phyloP scores from a whole-genome alignment of 2,888 invertebrate species.

The Tethea ocularis region DNA sequence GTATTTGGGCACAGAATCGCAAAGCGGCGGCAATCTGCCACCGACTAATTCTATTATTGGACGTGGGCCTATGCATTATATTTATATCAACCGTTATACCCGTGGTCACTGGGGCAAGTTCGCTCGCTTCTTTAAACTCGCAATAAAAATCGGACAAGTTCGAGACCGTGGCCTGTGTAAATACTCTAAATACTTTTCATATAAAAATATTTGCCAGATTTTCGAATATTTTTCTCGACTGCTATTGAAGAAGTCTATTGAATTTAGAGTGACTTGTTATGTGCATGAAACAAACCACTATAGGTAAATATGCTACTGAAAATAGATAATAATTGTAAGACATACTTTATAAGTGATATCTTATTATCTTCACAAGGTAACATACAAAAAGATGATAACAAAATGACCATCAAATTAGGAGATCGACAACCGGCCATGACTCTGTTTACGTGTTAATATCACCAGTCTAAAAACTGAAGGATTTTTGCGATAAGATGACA shows the following conservation, averaged over 20 bases:
- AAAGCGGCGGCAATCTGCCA: conserved; percentile 52
- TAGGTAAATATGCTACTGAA: not conserved
- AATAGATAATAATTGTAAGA: not conserved
- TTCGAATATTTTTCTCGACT: not conserved
- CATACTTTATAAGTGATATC: conserved; percentile 27
- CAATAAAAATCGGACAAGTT: conserved; percentile 79
- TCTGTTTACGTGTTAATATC: conserved; percentile 65
- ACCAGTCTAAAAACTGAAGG: conserved; percentile 65
- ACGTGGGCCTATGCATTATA: conserved; percentile 64
- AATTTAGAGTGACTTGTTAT: not conserved
- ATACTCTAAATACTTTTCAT: conserved; percentile 43
- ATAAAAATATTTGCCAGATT: conserved; percentile 35
- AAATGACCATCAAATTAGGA: conserved; percentile 76
- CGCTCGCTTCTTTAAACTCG: conserved; percentile 73
- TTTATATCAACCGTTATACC: conserved; percentile 68
- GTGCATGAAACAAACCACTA: no score
- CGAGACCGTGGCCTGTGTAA: conserved; percentile 67
- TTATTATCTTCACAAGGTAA: conserved; percentile 60
- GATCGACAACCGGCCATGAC: conserved; percentile 82
- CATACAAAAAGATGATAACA: conserved; percentile 58
- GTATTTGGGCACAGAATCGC: conserved; percentile 43
- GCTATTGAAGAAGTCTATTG: not conserved
- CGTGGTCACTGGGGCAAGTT: conserved; percentile 80
- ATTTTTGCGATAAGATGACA: conserved; percentile 72
- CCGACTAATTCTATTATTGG: conserved; percentile 59